Percentiles rank a stretch among this genome's conserved stretches.
These are phyloP conservation scores for Xylocampa areola DNA, from an alignment of 2,888 invertebrate genomes.

Conservation along the genomic window DNA sequence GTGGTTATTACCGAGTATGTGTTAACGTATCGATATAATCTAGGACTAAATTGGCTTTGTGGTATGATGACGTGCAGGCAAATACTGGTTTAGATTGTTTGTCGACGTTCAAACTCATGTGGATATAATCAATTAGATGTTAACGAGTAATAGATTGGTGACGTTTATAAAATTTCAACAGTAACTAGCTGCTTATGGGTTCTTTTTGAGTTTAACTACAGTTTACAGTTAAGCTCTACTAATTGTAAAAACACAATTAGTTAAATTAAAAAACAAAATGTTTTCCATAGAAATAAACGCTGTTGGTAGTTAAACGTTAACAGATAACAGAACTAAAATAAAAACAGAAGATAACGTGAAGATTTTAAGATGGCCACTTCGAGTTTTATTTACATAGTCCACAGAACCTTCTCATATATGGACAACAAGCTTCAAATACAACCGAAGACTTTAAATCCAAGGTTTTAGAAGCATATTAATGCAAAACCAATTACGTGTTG, in stretches of 20 bases:
- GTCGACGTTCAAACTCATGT: conserved; percentile 17
- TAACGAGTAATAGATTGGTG: conserved; percentile 35
- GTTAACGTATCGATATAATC: conserved; percentile 43
- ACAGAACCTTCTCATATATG: background rate
- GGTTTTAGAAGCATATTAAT: conserved; percentile 39
- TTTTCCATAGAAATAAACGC: background rate
- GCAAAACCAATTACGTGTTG: conserved; percentile 39
- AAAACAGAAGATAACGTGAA: background rate
- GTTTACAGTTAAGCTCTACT: conserved; percentile 1
- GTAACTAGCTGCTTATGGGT: conserved; percentile 9
- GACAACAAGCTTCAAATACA: conserved; percentile 3
- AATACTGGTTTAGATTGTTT: conserved; percentile 36
- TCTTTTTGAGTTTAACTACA: conserved; percentile 1
- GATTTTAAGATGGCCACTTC: background rate
- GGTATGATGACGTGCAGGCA: conserved; percentile 12
- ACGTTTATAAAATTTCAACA: conserved; percentile 31
- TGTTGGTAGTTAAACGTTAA: background rate
- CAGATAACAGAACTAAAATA: background rate
- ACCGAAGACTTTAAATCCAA: too few species aligned
- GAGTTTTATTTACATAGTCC: background rate
- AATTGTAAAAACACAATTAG: conserved; percentile 9
- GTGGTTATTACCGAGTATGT: conserved; percentile 32
- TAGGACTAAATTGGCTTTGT: conserved; percentile 44
- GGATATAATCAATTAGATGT: conserved; percentile 45
- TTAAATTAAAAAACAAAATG: background rate